phyloP scores from a whole-genome alignment of 2,888 invertebrate species.

The Pseudococcus viburni region DNA sequence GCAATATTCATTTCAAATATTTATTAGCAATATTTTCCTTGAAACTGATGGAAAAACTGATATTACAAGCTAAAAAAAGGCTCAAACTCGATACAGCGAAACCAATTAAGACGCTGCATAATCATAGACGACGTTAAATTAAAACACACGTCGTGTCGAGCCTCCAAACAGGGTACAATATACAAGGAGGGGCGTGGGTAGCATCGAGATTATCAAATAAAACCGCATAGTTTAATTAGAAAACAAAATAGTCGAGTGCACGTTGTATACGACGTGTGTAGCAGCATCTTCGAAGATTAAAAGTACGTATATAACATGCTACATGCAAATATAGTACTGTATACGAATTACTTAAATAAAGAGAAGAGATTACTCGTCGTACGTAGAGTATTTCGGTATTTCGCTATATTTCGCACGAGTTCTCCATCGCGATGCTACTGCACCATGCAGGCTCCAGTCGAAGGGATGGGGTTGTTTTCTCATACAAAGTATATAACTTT shows the following conservation, averaged over 20 bases:
- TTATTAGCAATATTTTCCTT: too few species aligned
- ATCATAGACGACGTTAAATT: not conserved
- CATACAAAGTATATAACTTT: conserved; percentile 14
- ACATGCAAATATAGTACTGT: not conserved
- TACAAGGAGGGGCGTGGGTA: too few species aligned
- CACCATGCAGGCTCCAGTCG: not conserved
- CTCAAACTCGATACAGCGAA: not conserved
- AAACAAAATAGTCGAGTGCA: not conserved
- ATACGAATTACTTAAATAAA: not conserved
- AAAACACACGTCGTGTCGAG: not conserved
- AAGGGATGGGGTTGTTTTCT: not conserved
- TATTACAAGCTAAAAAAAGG: too few species aligned
- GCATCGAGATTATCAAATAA: not conserved
- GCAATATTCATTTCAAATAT: too few species aligned
- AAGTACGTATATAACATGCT: not conserved
- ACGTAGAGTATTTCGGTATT: not conserved
- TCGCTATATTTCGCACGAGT: not conserved
- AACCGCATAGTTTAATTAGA: conserved; percentile 8
- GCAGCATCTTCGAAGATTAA: not conserved
- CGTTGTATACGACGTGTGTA: conserved; percentile 6
- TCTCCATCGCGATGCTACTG: not conserved
- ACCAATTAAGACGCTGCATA: not conserved
- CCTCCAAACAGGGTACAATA: not conserved
- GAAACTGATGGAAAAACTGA: too few species aligned
- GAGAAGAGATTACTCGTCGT: not conserved